Base-by-base conservation (phyloP, 2,797 vertebrate species). In the Falco concolor region DNA sequence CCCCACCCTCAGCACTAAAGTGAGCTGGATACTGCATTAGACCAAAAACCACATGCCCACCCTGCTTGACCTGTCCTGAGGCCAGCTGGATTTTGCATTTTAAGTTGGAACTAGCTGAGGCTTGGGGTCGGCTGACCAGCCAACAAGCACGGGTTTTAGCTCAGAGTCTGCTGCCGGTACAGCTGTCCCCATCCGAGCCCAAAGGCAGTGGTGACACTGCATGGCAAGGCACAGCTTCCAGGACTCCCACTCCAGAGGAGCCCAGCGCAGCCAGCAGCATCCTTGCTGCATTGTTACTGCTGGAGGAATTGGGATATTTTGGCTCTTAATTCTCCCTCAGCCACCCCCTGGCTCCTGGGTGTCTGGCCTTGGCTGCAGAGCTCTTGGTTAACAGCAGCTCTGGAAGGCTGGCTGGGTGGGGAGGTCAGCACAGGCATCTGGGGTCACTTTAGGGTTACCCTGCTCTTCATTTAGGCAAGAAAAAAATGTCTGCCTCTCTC, bases 371-470 rank as follows among this genome's bases (percentile, higher is more conserved):
- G 84, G 93, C 89, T 64, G 76, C 73, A 11, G 17, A 76, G 65
- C 90, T 87, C 73, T n/a, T 67, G 89, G 93, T 73, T 93, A 73
- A 68, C n/a, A 50, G 91, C 21, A 5, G 86, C 86, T 80, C 76
- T 2, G n/a, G 64, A 44, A 56, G 84, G 68, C 90, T 92, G 9
- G 1, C 73, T 65, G 95, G 92, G 95, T 91, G 92, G 96, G 84
- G 38, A 94, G 97, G 97, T 96, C 96, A 96, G 74, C 44, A 1
- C 89, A 96, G 67, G 96, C 92, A 96, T 97, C 70, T 84, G 75
- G 74, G 97, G 95, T 96, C 96, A 19, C 70, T 34, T 75, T 27
- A 76, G 82, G 84, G 72, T 69, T 88, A 73, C 93, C 54, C 52
- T 40, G 59, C 38, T 79, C 84, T 78, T 85, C 85, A 36, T 70